Base-by-base conservation (phyloP, 1,140 invertebrate species). In the Drosophila pruinosa region DNA sequence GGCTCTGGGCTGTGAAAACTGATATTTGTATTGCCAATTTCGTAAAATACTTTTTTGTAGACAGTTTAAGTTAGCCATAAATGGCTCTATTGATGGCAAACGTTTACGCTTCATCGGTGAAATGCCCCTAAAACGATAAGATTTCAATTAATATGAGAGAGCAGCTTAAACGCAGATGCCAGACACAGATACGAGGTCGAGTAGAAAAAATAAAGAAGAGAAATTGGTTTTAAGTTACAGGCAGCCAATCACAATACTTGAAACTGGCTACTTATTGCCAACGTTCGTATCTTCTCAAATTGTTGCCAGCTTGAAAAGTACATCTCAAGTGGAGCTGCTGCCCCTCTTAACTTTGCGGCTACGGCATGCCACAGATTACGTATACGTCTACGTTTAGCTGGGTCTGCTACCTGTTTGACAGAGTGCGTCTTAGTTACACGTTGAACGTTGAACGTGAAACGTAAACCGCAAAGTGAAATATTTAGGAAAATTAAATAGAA, bases 71-170 rank as follows among this genome's bases (percentile, higher is more conserved):
- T 57, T 38, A 39, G 56, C 47, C 62, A 15, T 58, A 58, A 67
- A 72, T 67, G 69, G 28, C 14, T 52, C 54, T 47, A 58, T 57
- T 58, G 57, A 57, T 45, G 36, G 15, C 12, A 68, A 61, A 34
- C 34, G 41, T 45, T 63, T 63, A 61, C 63, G n/a, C 45, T 52
- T 57, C 43, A 63, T 53, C 14, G 36, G 17, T 24, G 26, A 56
- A 57, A 65, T 65, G 62, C 28, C 21, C 28, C 34, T 12, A 39
- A 72, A 72, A 70, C 69, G 61, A 75, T 75, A 72, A 72, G 69
- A 75, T 75, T 75, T 75, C 73, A 72, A 75, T 75, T 75, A 75
- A 62, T 75, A 68, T 62, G n/a, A 48, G 21, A 57, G 64, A 31
- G 47, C 36, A 50, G 56, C 48, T 69, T 56, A 62, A 62, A 54